Evolutionary conservation across 2,888 invertebrate species (phyloP).

Genomic region (Dilophus febrilis): DNA sequence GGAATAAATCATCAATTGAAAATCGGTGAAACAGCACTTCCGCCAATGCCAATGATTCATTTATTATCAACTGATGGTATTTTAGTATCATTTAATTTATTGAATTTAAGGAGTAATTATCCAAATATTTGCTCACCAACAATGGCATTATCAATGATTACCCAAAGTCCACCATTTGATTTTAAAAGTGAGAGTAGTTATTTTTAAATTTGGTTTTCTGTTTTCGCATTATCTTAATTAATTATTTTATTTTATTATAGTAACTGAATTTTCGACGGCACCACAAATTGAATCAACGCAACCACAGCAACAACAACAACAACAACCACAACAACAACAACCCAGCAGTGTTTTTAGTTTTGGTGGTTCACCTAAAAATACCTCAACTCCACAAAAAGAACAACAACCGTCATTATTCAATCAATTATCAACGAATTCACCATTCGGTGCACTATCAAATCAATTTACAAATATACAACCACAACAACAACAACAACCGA

Average conservation of each 20-base stretch:
- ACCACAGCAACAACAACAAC: not conserved
- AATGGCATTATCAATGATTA: too few species aligned
- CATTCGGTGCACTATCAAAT: not conserved
- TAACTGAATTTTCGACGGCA: too few species aligned
- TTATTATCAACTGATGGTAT: conserved; percentile 62
- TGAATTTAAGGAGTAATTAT: conserved; percentile 45
- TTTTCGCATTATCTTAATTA: too few species aligned
- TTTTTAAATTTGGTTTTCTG: too few species aligned
- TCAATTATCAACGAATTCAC: not conserved
- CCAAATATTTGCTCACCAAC: conserved; percentile 45
- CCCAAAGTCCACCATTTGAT: too few species aligned
- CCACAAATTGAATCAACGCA: conserved; percentile 2
- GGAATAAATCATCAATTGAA: conserved; percentile 47
- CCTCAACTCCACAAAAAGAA: conserved; percentile 20
- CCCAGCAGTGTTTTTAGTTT: conserved; percentile 15
- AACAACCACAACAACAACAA: not conserved
- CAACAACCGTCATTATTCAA: not conserved
- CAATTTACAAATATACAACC: not conserved
- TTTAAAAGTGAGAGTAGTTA: too few species aligned
- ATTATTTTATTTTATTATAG: too few species aligned
- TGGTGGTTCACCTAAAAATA: conserved; percentile 17
- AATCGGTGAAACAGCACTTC: conserved; percentile 45
- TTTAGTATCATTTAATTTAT: conserved; percentile 57
- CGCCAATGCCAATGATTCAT: conserved; percentile 62
- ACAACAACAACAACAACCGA: not conserved